Conservation (phyloP, 2,888 invertebrate species). For the Pterobdella sp. region DNA sequence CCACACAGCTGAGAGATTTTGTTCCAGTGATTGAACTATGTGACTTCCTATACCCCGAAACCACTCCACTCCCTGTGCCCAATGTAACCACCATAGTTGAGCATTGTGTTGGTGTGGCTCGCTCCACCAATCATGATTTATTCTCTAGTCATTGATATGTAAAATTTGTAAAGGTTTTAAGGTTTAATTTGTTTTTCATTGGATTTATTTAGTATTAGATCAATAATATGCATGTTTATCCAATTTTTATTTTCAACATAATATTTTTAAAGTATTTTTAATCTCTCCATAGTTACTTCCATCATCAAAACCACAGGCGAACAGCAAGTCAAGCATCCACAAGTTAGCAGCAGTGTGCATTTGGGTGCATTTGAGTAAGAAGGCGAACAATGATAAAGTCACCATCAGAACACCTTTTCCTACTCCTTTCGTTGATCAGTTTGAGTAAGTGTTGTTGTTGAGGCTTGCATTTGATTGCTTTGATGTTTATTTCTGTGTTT, state of each 20-base stretch:
- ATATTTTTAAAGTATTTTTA: too few species aligned
- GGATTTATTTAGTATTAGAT: too few species aligned
- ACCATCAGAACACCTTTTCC: constrained; percentile 69
- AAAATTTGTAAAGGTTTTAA: too few species aligned
- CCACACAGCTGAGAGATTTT: constrained; percentile 67
- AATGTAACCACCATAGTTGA: too few species aligned
- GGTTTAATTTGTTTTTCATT: too few species aligned
- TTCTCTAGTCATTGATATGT: too few species aligned
- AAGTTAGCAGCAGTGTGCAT: constrained; percentile 63
- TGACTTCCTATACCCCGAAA: constrained; percentile 81
- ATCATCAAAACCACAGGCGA: neutral
- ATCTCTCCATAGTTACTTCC: neutral
- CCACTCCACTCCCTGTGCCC: constrained; percentile 77
- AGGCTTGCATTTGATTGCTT: neutral
- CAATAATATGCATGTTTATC: too few species aligned
- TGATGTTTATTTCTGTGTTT: neutral
- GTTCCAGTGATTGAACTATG: constrained; percentile 80
- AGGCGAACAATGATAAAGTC: constrained; percentile 75
- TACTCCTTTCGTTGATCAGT: constrained; percentile 62
- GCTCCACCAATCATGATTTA: too few species aligned
- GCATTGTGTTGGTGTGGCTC: too few species aligned
- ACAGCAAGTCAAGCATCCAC: neutral
- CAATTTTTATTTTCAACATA: too few species aligned
- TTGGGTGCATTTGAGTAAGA: constrained; percentile 85
- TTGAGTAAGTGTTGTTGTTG: constrained; percentile 38